Evolutionary conservation across 2,797 vertebrate species (phyloP).

Genomic region (Austrolebias charrua): DNA sequence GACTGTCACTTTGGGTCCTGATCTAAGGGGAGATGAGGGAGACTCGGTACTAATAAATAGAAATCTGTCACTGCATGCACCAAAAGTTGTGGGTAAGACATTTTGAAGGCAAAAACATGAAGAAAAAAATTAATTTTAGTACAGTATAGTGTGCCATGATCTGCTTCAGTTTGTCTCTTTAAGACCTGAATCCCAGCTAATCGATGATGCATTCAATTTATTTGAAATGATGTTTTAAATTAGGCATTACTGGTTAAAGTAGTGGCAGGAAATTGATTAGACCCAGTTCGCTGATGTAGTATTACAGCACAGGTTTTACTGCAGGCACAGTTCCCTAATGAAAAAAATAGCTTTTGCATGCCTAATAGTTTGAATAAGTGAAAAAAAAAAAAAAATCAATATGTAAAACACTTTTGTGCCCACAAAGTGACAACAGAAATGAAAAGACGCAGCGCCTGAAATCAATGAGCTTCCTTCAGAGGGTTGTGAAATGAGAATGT

Average conservation of each 20-base stretch:
- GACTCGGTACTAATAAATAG: constrained; percentile 40
- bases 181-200: constrained; percentile 35
- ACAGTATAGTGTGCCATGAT: constrained; percentile 32
- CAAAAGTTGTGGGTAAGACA: constrained; percentile 32
- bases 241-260: constrained; percentile 18
- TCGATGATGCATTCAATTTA: constrained; percentile 53
- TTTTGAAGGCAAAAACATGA: constrained; percentile 40
- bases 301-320: constrained; percentile 14
- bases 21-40: constrained; percentile 21
- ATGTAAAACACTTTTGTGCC: constrained; percentile 1
- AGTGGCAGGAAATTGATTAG: constrained; percentile 26
- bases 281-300: constrained; percentile 20
- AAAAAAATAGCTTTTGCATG: constrained; percentile 18
- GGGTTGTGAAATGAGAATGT: constrained; percentile 4
- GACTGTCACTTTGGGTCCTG: constrained; percentile 49
- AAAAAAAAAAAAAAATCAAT: constrained; percentile 15
- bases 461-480: constrained; percentile 15
- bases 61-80: constrained; percentile 47
- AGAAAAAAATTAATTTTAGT: constrained; percentile 12
- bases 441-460: constrained; percentile 14
- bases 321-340: constrained; percentile 15
- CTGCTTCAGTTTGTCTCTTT: constrained; percentile 53
- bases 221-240: constrained; percentile 28
- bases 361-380: constrained; percentile 21
- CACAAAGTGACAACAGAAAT: not conserved